These are phyloP conservation scores for Mesocricetus auratus DNA, from an alignment of 2,113 vertebrate genomes.

Conservation along the genomic window DNA sequence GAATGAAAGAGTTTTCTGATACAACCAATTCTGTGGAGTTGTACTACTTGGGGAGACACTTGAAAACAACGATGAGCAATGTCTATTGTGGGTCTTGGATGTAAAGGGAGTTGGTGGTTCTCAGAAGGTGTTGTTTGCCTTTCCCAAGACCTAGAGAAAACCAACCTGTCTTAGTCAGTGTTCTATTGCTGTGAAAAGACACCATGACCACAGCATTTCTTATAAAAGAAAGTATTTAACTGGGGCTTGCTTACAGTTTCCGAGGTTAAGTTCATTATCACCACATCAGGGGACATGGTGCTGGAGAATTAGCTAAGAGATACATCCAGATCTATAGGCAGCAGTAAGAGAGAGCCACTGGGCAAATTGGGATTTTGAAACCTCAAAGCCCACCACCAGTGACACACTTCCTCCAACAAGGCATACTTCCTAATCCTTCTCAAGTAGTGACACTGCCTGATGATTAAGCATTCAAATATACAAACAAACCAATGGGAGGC, in stretches of 20 bases:
- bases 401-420: background rate
- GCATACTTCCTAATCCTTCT: background rate
- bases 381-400: background rate
- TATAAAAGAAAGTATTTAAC: background rate
- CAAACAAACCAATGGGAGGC: background rate
- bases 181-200: background rate
- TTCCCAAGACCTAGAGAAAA: background rate
- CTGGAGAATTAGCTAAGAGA: background rate
- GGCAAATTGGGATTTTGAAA: background rate
- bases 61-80: background rate
- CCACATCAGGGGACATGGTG: background rate
- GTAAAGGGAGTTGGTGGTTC: background rate
- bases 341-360: background rate
- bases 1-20: background rate
- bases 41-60: background rate
- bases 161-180: background rate
- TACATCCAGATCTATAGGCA: background rate
- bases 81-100: background rate
- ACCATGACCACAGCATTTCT: background rate
- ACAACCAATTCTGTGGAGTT: background rate
- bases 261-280: background rate
- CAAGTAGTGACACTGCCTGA: background rate
- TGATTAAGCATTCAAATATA: background rate
- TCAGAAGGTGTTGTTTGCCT: background rate
- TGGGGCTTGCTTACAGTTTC: background rate